A percentile compares a stretch with the other conserved stretches of the same genome.
Conservation (phyloP, 2,888 invertebrate genomes). For the Meta bourneti region DNA sequence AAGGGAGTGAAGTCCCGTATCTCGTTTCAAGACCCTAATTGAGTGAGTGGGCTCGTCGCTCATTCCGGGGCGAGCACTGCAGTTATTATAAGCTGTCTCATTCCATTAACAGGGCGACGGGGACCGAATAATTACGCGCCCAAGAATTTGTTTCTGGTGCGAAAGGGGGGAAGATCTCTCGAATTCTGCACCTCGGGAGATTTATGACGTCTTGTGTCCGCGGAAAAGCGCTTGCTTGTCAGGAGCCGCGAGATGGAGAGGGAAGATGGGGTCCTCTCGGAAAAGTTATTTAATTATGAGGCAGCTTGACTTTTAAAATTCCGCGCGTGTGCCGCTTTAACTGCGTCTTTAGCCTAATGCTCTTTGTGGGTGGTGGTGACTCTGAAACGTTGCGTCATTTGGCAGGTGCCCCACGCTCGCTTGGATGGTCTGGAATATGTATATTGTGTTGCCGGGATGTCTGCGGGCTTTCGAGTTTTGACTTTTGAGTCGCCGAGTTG, state of each 20-base stretch:
- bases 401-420: not conserved
- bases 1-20: conserved; percentile 6
- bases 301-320: conserved; percentile 31
- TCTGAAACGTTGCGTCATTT: conserved; percentile 3
- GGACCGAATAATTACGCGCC: conserved; percentile 50
- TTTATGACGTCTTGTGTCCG: conserved; percentile 41
- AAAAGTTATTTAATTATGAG: conserved; percentile 62
- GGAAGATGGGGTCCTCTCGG: not conserved
- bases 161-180: conserved; percentile 20
- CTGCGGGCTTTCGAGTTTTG: not conserved
- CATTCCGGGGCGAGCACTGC: conserved; percentile 4
- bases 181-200: conserved; percentile 42
- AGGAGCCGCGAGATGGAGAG: not conserved
- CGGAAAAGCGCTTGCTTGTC: not conserved
- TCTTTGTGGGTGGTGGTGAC: conserved; percentile 10
- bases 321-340: not conserved
- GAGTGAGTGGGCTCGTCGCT: conserved; percentile 32
- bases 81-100: conserved; percentile 64
- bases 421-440: not conserved
- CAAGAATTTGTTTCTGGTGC: conserved; percentile 36
- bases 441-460: not conserved
- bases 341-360: not conserved
- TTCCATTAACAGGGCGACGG: conserved; percentile 62
- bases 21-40: conserved; percentile 37
- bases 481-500: not conserved